Base-by-base conservation (phyloP, 2,797 vertebrate species). In the Spinibarbus caldwelli region DNA sequence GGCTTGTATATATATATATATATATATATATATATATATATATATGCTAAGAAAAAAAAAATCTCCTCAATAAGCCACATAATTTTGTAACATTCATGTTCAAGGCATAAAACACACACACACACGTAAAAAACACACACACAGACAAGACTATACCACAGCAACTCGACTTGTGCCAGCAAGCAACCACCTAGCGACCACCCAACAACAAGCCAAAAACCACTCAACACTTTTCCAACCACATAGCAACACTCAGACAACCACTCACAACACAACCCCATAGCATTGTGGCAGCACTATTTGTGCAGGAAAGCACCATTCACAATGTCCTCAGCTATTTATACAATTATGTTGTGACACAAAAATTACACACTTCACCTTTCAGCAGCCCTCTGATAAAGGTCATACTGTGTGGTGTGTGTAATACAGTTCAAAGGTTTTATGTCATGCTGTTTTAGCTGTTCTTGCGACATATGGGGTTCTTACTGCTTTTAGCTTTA, bases 401-500 rank as follows among this genome's bases (percentile, higher is more conserved):
- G 26, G 64, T 78, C 64, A 70, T 21, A 54, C 47, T 38, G 43
- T 41, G 15, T 54, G 5, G 54, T 26, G 23, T 59, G 52, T 71
- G 29, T 80, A 36, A 26, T 80, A 17, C 1, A 21, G 15, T 29
- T 70, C 14, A 49, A 81, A 59, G 14, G 21, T 26, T 45, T 21
- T 21, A 57, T 57, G 57, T 57, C 52, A 79, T 57, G 52, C 41
- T 34, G 31, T 80, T 73, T 47, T 71, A 38, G 76, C 38, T 71
- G 29, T 59, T 77, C 36, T 70, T 19, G 68, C 29, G 19, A 52
- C 67, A 73, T 80, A 66, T 73, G 84, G 34, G 11, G 21, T 29
- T 64, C 76, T 71, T 64, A 49, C 26, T 19, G 77, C 77, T 72
- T 78, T 73, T 64, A 80, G 41, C 76, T 45, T 38, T 47, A 57